Evolutionary conservation across 1,140 invertebrate genomes (phyloP).

Genomic region (Manduca sexta): DNA sequence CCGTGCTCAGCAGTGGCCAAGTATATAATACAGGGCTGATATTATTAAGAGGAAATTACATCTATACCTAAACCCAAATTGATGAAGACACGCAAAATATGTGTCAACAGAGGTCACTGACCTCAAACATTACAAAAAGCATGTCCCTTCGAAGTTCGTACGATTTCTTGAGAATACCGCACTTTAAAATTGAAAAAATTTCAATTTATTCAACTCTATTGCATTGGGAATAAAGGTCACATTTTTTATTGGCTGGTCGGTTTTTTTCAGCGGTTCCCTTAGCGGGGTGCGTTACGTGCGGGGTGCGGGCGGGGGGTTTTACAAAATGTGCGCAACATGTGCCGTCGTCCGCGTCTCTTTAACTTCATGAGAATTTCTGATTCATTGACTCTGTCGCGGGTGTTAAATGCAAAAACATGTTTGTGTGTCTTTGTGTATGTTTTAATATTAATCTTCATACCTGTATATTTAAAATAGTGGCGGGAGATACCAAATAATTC

Average conservation of each 20-base stretch:
- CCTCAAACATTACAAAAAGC: conserved; percentile 31
- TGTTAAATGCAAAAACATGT: neutral
- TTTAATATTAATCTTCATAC: neutral
- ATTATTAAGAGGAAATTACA: too few species aligned
- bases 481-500: too few species aligned
- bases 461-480: neutral
- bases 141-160: conserved; percentile 27
- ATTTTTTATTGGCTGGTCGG: conserved; percentile 33
- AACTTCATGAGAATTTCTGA: conserved; percentile 64
- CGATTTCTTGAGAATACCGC: neutral
- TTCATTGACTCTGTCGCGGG: conserved; percentile 36
- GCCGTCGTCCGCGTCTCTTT: conserved; percentile 29
- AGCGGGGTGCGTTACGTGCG: conserved; percentile 41
- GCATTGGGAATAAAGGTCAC: conserved; percentile 21
- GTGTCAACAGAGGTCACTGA: conserved; percentile 43
- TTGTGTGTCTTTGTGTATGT: neutral
- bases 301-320: conserved; percentile 29
- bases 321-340: conserved; percentile 57
- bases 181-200: neutral
- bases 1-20: too few species aligned
- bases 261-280: conserved; percentile 60
- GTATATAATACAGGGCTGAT: too few species aligned
- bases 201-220: conserved; percentile 19
- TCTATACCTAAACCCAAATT: too few species aligned
- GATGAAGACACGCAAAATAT: conserved; percentile 3